Evolutionary conservation across 2,113 vertebrate species (phyloP).

Genomic region (Gnathonemus longibarbis): DNA sequence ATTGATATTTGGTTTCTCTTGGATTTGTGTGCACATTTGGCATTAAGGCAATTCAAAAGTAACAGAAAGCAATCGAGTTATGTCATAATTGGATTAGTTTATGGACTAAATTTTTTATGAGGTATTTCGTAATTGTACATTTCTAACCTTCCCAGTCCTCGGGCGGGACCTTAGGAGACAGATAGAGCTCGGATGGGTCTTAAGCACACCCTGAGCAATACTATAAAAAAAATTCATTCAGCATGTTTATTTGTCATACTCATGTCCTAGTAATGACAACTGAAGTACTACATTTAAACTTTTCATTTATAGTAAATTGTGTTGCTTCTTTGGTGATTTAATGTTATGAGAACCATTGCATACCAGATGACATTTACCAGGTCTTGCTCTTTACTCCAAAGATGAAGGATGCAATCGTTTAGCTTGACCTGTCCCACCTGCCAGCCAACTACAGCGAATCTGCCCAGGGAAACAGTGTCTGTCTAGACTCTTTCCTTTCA

Average conservation of each 20-base stretch:
- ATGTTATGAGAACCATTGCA: background rate
- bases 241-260: background rate
- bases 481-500: background rate
- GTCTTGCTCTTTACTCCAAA: constrained; percentile 8
- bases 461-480: background rate
- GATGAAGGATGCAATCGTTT: background rate
- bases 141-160: background rate
- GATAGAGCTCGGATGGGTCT: no score
- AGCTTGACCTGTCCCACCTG: background rate
- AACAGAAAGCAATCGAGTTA: background rate
- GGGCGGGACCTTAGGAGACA: no score
- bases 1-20: background rate
- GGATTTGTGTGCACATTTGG: background rate
- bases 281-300: background rate
- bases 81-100: background rate
- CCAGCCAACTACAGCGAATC: background rate
- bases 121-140: background rate
- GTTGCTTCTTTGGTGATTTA: background rate
- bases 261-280: background rate
- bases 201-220: background rate
- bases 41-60: background rate
- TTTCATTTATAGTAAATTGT: background rate
- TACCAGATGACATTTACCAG: background rate
- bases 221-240: background rate
- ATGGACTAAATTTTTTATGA: background rate